These are phyloP conservation scores for Cyclina sinensis DNA, from an alignment of 1,140 invertebrate genomes.

Conservation along the genomic window DNA sequence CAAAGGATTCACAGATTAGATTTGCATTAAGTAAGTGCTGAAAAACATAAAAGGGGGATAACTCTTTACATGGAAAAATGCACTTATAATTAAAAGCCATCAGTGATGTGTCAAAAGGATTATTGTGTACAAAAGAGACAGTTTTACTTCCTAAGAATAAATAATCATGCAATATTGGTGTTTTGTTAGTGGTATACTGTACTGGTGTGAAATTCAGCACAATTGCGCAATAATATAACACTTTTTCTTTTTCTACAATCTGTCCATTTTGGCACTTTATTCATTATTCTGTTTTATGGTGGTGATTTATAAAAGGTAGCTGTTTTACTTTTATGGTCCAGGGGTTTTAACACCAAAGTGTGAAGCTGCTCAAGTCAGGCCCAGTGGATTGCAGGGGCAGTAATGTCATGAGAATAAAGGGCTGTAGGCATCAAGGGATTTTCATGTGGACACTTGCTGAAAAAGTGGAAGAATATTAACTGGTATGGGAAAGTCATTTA, in stretches of 20 bases:
- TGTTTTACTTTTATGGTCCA: conserved; percentile 7
- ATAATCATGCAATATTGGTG: conserved; percentile 54
- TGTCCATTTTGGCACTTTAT: conserved; percentile 38
- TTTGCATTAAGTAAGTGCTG: conserved; percentile 14
- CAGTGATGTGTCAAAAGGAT: conserved; percentile 50
- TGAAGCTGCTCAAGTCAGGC: conserved; percentile 30
- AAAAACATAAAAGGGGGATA: conserved; percentile 26
- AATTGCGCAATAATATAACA: conserved; percentile 54
- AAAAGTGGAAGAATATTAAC: conserved; percentile 17
- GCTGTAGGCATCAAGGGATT: conserved; percentile 11
- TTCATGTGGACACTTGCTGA: background rate
- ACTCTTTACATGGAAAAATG: background rate
- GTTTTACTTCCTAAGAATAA: conserved; percentile 60
- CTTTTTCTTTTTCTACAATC: conserved; percentile 31
- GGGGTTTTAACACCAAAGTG: conserved; percentile 34
- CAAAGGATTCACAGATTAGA: background rate
- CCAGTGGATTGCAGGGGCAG: background rate
- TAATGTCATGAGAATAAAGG: conserved; percentile 26
- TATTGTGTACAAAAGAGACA: conserved; percentile 38
- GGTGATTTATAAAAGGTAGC: background rate
- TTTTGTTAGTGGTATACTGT: conserved; percentile 30
- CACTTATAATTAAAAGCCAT: background rate
- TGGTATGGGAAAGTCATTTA: background rate
- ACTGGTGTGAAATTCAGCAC: conserved; percentile 50
- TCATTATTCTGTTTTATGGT: conserved; percentile 31